Base-by-base conservation (phyloP, 2,888 invertebrate species). In the Pseudococcus jackbeardsleyi region DNA sequence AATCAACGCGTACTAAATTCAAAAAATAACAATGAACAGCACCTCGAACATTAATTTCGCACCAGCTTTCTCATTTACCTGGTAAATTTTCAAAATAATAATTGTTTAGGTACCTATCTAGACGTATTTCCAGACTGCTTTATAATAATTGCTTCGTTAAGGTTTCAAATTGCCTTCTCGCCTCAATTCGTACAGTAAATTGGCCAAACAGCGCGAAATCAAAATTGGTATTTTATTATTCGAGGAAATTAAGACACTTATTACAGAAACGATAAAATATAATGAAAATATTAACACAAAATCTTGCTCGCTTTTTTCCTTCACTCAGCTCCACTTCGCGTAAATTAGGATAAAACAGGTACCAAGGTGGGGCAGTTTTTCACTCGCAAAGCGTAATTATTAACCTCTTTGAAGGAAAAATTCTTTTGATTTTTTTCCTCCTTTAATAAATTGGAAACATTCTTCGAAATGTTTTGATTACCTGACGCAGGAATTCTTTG, bases 241-340 rank as follows among this genome's bases (percentile, higher is more conserved):
- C 68, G 33, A 72, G 33, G 68, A 72, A 72, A 72, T 72, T 72
- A 72, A 59, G 26, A 72, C 68, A 33, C 1, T 72, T 72, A 72
- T 72, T 72, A 26, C 33, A 33, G 33, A 72, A 33, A 33, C 26
- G 68, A 72, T 72, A 33, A 72, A 72, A 72, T 72, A 72, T 72
- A 19, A 59, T 72, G 68, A 33, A 15, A 72, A 72, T 72, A 64
- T 54, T 54, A 54, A 54, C 54, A 17, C 54, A 54, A 54, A 54
- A 2, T 17, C 2, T 59, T 59, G 59, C 59, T n/a, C 59, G 5
- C 59, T 54, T 54, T 54, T 54, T 17, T 54, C 54, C 54, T 15
- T 17, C 5, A 54, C 17, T 5, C 15, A 54, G 26, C 26, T 5
- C 17, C 17, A 54, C 54, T 54, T 54, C 2, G 17, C 17, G 12